Evolutionary conservation across 2,888 invertebrate species (phyloP).

Genomic region (Dastarcus helophoroides): DNA sequence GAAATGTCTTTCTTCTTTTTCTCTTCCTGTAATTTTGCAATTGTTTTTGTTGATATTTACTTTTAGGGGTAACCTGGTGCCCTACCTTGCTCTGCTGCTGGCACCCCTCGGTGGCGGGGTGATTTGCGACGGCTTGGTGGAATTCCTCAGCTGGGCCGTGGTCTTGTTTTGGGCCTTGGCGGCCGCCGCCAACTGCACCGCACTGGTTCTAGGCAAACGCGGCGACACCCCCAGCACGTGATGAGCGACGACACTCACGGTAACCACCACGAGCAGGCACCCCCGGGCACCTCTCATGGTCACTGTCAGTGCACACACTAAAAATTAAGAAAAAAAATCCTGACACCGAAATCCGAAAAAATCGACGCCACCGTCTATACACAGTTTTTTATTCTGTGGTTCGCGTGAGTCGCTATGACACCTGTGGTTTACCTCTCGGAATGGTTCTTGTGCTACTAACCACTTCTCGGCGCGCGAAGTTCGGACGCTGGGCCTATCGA

Average conservation of each 20-base stretch:
- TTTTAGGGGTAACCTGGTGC: too few relatives aligned
- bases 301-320: conserved; percentile 11
- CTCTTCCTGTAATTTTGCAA: too few relatives aligned
- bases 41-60: too few relatives aligned
- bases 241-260: conserved; percentile 31
- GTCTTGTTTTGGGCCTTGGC: conserved; percentile 36
- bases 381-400: conserved; percentile 8
- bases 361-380: conserved; percentile 2
- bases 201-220: conserved; percentile 47
- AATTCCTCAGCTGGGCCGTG: conserved; percentile 27
- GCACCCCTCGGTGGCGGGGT: conserved; percentile 30
- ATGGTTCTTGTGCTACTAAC: conserved; percentile 35
- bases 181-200: conserved; percentile 41
- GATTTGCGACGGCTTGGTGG: conserved; percentile 14
- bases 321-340: conserved; percentile 8
- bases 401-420: conserved; percentile 12
- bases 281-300: conserved; percentile 31
- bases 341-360: conserved; percentile 2
- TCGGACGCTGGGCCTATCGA: conserved; percentile 13
- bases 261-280: conserved; percentile 25
- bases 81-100: conserved; percentile 28
- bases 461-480: conserved; percentile 24
- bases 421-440: conserved; percentile 27
- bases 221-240: conserved; percentile 31
- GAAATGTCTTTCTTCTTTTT: too few relatives aligned